These are phyloP conservation scores for Bujurquina vittata DNA, from an alignment of 2,113 vertebrate genomes.

Conservation along the genomic window DNA sequence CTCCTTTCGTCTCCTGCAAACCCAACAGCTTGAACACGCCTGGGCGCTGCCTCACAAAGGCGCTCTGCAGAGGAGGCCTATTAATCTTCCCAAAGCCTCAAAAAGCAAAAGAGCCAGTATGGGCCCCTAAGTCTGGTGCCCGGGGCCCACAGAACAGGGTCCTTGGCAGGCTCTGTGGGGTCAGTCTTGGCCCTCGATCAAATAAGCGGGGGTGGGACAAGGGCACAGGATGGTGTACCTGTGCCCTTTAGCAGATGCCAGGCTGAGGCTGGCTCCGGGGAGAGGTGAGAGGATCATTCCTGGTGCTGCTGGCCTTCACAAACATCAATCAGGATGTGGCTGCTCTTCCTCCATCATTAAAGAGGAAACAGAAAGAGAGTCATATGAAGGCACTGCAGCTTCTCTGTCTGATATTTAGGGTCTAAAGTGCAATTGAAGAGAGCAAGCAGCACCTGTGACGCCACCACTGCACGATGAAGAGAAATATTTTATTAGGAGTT, in stretches of 20 bases:
- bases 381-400: not conserved
- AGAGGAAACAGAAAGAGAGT: slow-evolving; percentile 41
- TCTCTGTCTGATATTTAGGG: not conserved
- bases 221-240: slow-evolving; percentile 69
- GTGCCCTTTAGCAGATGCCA: slow-evolving; percentile 78
- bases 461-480: not conserved
- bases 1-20: slow-evolving; percentile 73
- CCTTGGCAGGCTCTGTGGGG: slow-evolving; percentile 66
- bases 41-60: slow-evolving; percentile 80
- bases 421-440: not conserved
- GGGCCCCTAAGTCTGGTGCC: slow-evolving; percentile 68
- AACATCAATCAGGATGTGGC: slow-evolving; percentile 58
- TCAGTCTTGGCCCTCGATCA: slow-evolving; percentile 78
- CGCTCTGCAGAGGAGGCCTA: slow-evolving; percentile 68
- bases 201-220: slow-evolving; percentile 68
- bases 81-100: slow-evolving; percentile 81
- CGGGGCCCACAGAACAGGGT: slow-evolving; percentile 66
- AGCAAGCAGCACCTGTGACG: slow-evolving; percentile 41
- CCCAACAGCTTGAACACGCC: slow-evolving; percentile 81
- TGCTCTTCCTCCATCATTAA: slow-evolving; percentile 51
- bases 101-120: slow-evolving; percentile 62
- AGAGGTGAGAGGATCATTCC: slow-evolving; percentile 54
- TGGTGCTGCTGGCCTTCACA: slow-evolving; percentile 62
- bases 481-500: not conserved
- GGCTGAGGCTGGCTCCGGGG: slow-evolving; percentile 57